Percentiles rank a stretch among this genome's conserved stretches.
phyloP scores from a whole-genome alignment of 35 echinoderm and acorn worm species.

The Holothuria glaberrima region DNA sequence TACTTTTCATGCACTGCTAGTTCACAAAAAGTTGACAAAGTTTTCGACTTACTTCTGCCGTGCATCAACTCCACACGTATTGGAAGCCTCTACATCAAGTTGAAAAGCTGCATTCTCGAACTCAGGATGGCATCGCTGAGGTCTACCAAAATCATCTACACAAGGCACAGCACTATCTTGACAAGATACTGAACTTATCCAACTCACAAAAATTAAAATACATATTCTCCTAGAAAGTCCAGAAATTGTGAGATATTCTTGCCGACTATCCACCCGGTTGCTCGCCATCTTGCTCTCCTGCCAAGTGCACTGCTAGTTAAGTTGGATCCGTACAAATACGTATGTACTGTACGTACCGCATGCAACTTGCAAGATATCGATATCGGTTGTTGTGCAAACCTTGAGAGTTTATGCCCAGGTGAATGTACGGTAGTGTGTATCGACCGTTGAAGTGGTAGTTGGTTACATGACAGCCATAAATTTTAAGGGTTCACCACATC shows the following conservation, averaged over 20 bases:
- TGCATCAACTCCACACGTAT: constrained; percentile 76
- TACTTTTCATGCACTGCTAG: too few relatives aligned
- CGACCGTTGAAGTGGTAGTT: too few relatives aligned
- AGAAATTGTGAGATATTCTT: constrained; percentile 18
- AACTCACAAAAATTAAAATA: constrained; percentile 19
- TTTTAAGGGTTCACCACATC: too few relatives aligned
- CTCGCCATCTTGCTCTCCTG: constrained; percentile 46
- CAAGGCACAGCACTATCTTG: constrained; percentile 82
- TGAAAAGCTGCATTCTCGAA: constrained; percentile 98
- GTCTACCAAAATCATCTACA: constrained; percentile 68
- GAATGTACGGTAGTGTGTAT: too few relatives aligned
- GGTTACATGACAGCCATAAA: too few relatives aligned
- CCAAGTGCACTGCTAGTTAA: too few relatives aligned
- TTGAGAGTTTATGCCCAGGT: too few relatives aligned
- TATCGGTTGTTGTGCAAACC: too few relatives aligned
- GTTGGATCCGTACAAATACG: too few relatives aligned
- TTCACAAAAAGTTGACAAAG: background rate
- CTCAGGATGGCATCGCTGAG: constrained; percentile 92
- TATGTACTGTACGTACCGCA: too few relatives aligned
- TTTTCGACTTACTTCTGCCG: constrained; percentile 42
- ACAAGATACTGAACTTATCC: constrained; percentile 57
- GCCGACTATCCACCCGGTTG: background rate
- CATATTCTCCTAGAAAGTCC: constrained; percentile 40
- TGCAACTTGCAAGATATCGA: too few relatives aligned
- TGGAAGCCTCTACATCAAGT: constrained; percentile 79